These are phyloP conservation scores for Threskiornis aethiopicus DNA, from an alignment of 2,797 vertebrate species.

Conservation along the genomic window DNA sequence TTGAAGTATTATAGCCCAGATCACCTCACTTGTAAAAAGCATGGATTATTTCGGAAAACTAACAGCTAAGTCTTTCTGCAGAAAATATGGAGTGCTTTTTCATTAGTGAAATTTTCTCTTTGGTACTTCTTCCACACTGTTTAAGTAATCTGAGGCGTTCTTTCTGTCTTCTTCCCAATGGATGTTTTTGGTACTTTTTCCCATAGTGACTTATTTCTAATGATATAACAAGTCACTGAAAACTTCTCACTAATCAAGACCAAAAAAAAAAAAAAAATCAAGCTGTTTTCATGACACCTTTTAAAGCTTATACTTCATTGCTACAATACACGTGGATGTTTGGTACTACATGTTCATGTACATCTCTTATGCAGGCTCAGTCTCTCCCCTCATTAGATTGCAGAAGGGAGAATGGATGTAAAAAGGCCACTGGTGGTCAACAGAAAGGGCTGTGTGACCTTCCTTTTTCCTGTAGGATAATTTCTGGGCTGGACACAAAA, in stretches of 20 bases:
- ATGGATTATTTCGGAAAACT: not conserved
- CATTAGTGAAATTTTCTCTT: not conserved
- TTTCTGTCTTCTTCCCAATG: not conserved
- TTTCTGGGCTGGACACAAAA: not conserved
- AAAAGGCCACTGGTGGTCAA: not conserved
- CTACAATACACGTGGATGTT: not conserved
- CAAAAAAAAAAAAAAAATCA: not conserved
- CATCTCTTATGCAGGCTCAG: not conserved
- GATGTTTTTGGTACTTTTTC: not conserved
- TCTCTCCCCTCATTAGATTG: not conserved
- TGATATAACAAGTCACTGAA: not conserved
- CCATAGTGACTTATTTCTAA: not conserved
- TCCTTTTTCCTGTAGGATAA: not conserved
- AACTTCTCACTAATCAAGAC: not conserved
- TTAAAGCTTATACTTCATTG: not conserved
- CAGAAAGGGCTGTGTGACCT: not conserved
- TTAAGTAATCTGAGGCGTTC: not conserved
- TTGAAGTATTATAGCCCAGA: not conserved
- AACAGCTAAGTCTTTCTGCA: not conserved
- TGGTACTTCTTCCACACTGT: not conserved
- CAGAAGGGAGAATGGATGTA: not conserved
- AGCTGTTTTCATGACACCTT: not conserved
- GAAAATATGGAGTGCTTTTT: not conserved
- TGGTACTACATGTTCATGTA: not conserved
- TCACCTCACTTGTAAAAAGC: constrained; percentile 1